A percentile compares a stretch with the other conserved stretches of the same genome.
Evolutionary conservation across 2,113 vertebrate species (phyloP).

Genomic region (Phaethon lepturus): DNA sequence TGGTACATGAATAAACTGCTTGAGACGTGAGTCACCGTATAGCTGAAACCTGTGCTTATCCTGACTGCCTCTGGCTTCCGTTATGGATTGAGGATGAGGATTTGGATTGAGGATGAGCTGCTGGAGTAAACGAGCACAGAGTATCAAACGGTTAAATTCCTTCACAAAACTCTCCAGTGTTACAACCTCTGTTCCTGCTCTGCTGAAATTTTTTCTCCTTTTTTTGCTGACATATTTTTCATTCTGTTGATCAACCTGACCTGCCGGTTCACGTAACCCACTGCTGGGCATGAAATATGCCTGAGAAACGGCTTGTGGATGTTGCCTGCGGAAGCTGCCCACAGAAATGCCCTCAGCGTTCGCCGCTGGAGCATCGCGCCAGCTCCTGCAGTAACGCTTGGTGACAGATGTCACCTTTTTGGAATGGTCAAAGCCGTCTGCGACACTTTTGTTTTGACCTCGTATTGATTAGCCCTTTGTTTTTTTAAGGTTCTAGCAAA

Average conservation of each 20-base stretch:
- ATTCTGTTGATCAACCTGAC: neutral
- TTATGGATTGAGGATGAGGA: neutral
- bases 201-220: neutral
- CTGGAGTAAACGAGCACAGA: neutral
- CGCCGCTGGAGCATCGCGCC: neutral
- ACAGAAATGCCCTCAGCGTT: neutral
- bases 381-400: conserved; percentile 31
- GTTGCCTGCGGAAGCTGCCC: neutral
- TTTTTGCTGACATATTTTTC: neutral
- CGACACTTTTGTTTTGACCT: conserved; percentile 57
- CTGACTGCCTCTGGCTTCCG: neutral
- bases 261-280: neutral
- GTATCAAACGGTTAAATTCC: neutral
- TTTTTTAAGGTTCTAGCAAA: conserved; percentile 57
- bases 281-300: neutral
- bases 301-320: neutral
- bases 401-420: conserved; percentile 59
- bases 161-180: neutral
- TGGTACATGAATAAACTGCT: neutral
- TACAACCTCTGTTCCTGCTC: neutral
- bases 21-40: neutral
- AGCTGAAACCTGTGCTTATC: neutral
- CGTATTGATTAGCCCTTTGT: conserved; percentile 59
- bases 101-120: neutral
- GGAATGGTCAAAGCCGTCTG: conserved; percentile 23